Conservation (phyloP, 92 coral and sea anemone species). For the Metridium senile region DNA sequence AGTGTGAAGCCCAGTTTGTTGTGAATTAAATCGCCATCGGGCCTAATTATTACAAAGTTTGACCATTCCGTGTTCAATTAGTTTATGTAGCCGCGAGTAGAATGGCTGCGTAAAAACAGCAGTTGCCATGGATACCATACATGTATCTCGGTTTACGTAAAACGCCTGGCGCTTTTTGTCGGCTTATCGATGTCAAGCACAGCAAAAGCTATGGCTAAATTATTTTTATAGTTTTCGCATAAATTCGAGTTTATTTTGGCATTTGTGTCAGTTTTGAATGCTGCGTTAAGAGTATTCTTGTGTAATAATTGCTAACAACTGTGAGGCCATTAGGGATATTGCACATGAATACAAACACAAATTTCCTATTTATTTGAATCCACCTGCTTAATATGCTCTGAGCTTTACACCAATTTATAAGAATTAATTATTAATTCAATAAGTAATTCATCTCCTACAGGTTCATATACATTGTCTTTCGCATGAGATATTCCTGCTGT, state of each 20-base stretch:
- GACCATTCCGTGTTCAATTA: conserved; percentile 25
- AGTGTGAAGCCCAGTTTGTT: conserved; percentile 3
- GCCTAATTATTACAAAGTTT: conserved; percentile 5
- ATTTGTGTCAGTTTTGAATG: background rate
- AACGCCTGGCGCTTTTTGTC: conserved; percentile 1
- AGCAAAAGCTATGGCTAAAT: background rate
- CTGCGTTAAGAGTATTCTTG: background rate
- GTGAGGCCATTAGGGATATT: background rate
- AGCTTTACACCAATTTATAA: background rate
- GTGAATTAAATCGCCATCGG: conserved; percentile 29
- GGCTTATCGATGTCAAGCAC: background rate
- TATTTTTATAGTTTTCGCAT: background rate
- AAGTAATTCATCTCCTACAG: too few species aligned
- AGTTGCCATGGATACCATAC: conserved; percentile 42
- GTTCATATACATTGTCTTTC: too few species aligned
- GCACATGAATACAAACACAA: background rate
- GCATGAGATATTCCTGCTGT: too few species aligned
- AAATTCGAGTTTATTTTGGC: background rate
- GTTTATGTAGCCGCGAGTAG: conserved; percentile 10
- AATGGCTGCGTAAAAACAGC: conserved; percentile 35
- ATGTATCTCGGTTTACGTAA: background rate
- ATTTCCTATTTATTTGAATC: background rate
- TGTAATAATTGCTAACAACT: conserved; percentile 1
- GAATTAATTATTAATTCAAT: background rate
- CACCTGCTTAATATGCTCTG: background rate